Evolutionary conservation across 1,140 invertebrate genomes (phyloP), one percentile per base, ranked within the genome.

Genomic region (Metaphire vulgaris): DNA sequence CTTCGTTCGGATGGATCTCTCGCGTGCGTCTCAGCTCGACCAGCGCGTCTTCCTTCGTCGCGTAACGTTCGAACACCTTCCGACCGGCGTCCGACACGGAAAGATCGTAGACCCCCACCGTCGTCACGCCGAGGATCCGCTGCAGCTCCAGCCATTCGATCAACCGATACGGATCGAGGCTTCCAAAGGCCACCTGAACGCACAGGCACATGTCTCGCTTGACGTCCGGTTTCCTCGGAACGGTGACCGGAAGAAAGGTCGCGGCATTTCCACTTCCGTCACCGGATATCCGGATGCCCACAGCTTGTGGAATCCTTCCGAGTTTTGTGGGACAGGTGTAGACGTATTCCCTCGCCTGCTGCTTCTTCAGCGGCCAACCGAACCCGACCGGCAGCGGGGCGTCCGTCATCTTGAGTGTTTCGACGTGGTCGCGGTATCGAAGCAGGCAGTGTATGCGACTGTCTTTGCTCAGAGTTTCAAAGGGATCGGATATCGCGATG

Each of bases 111-210:
- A 77, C 30, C 16, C 67, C 70, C 12, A 77, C 71, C 41, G 28
- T 33, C n/a, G 28, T 33, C 30, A 77, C 76, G 21, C 76, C 76
- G 21, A 74, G 65, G 32, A 77, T 33, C 28, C 56, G 30, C 2
- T 77, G 76, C 26, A 77, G 30, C 34, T 77, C 76, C 76, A 77
- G n/a, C 76, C 76, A 77, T 66, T 77, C 76, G 2, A 77, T 69
- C 31, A 77, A 16, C 28, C 71, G 2, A 16, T 32, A 64, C 21
- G 76, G 76, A 30, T 77, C 70, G 0, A 68, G 56, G 15, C 68
- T 14, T 31, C 71, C 69, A 26, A 71, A 77, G n/a, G 71, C 69
- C 16, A 77, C 71, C 67, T 68, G 67, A 68, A 68, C 67, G 21
- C 67, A 68, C 26, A 68, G 67, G 21, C 28, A 26, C 12, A 68